A percentile compares a stretch with the other conserved stretches of the same genome.
Conservation (phyloP, 2,888 invertebrate genomes). For the Calameuta pallipes region DNA sequence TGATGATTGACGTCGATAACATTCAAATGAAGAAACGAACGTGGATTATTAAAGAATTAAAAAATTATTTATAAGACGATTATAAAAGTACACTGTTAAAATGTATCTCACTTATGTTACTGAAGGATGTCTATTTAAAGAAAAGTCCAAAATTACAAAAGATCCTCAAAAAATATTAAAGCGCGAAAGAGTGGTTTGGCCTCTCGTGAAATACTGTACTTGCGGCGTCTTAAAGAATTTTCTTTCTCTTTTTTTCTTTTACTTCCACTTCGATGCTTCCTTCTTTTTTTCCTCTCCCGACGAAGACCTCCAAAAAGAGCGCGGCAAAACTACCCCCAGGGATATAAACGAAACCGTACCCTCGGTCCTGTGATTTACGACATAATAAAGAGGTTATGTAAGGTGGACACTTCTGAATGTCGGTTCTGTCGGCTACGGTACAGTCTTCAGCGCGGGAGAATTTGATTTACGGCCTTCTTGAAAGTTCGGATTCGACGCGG, state of each 20-base stretch:
- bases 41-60: background rate
- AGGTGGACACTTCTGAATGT: conserved; percentile 30
- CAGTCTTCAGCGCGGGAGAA: conserved; percentile 28
- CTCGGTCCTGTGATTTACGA: conserved; percentile 40
- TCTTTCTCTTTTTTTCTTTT: conserved; percentile 6
- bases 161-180: background rate
- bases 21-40: background rate
- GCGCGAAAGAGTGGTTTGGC: background rate
- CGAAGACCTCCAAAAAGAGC: background rate
- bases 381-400: conserved; percentile 52
- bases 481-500: conserved; percentile 50
- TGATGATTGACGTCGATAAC: background rate
- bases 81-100: background rate
- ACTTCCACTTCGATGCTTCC: background rate
- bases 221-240: background rate
- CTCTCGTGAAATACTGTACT: background rate
- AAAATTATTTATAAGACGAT: background rate
- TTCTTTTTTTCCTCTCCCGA: background rate
- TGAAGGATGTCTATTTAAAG: background rate
- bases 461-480: conserved; percentile 48
- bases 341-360: conserved; percentile 6
- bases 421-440: conserved; percentile 11
- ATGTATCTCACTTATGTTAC: background rate
- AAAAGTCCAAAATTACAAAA: background rate
- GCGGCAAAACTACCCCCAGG: background rate